Conservation (phyloP, 2,888 invertebrate species). For the Agapetus fuscipes region DNA sequence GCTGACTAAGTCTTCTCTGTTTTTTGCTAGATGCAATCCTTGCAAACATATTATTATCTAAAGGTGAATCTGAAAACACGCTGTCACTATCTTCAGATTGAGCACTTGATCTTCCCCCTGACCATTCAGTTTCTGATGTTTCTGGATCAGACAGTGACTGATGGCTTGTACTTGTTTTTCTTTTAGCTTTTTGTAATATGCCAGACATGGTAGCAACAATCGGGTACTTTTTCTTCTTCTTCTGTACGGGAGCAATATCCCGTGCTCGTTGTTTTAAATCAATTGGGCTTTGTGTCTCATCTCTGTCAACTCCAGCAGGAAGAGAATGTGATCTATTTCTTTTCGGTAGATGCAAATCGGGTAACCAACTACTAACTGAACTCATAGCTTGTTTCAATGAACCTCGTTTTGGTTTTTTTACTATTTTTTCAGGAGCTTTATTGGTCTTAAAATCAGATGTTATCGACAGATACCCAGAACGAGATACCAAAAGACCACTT, state of each 20-base stretch:
- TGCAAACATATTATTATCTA: constrained; percentile 53
- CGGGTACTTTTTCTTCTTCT: constrained; percentile 69
- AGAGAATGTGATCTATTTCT: constrained; percentile 74
- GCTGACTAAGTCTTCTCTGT: constrained; percentile 39
- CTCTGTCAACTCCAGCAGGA: constrained; percentile 58
- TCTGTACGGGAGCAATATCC: constrained; percentile 39
- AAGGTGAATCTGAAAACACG: constrained; percentile 58
- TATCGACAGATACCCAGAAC: constrained; percentile 69
- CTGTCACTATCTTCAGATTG: constrained; percentile 70
- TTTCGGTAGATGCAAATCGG: constrained; percentile 69
- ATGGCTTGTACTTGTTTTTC: constrained; percentile 49
- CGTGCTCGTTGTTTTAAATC: constrained; percentile 41
- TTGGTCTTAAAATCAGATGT: constrained; percentile 54
- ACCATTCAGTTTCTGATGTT: constrained; percentile 64
- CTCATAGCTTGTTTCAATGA: constrained; percentile 73
- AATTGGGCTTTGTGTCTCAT: constrained; percentile 40
- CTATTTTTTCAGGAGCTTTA: constrained; percentile 43
- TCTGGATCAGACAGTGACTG: constrained; percentile 69
- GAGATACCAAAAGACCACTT: constrained; percentile 59
- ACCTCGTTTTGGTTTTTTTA: constrained; percentile 59
- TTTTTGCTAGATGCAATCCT: constrained; percentile 46
- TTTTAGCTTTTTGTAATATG: constrained; percentile 74
- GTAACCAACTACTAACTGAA: constrained; percentile 70
- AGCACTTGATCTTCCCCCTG: constrained; percentile 52
- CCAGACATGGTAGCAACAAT: constrained; percentile 78